Conservation (phyloP, 1,140 invertebrate genomes). For the Drosophila grimshawi region DNA sequence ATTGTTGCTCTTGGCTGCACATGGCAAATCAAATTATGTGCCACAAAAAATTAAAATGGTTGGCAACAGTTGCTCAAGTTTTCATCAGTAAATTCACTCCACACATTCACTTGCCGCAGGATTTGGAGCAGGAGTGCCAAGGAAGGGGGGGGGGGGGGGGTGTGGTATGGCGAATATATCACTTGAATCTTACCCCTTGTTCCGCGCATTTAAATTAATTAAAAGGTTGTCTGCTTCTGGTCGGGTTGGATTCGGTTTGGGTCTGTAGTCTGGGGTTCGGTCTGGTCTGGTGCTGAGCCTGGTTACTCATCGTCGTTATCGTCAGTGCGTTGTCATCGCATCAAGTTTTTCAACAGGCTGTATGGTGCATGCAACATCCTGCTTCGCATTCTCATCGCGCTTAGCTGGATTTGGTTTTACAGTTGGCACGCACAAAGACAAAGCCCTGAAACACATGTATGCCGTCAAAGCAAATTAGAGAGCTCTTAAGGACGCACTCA, state of each 20-base stretch:
- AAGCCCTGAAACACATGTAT: constrained; percentile 71
- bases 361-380: constrained; percentile 33
- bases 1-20: constrained; percentile 38
- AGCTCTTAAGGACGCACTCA: constrained; percentile 48
- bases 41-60: constrained; percentile 38
- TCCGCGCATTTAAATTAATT: constrained; percentile 71
- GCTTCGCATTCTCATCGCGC: constrained; percentile 51
- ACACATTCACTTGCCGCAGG: constrained; percentile 7
- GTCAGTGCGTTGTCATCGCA: constrained; percentile 5
- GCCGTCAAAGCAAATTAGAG: constrained; percentile 75
- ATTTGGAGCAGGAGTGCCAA: not conserved
- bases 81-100: constrained; percentile 37
- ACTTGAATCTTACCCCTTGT: no score
- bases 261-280: no score
- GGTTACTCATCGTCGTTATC: constrained; percentile 23
- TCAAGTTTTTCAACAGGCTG: constrained; percentile 2
- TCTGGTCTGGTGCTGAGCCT: not conserved
- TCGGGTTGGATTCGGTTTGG: not conserved
- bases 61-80: constrained; percentile 50
- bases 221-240: constrained; percentile 50
- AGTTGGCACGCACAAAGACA: constrained; percentile 75
- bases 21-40: constrained; percentile 55
- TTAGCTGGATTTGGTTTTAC: constrained; percentile 62
- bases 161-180: no score
- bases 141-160: not conserved